Evolutionary conservation across 2,797 vertebrate genomes (phyloP), one percentile per base, ranked within the genome.

Genomic region (Phyllotis vaccarum): DNA sequence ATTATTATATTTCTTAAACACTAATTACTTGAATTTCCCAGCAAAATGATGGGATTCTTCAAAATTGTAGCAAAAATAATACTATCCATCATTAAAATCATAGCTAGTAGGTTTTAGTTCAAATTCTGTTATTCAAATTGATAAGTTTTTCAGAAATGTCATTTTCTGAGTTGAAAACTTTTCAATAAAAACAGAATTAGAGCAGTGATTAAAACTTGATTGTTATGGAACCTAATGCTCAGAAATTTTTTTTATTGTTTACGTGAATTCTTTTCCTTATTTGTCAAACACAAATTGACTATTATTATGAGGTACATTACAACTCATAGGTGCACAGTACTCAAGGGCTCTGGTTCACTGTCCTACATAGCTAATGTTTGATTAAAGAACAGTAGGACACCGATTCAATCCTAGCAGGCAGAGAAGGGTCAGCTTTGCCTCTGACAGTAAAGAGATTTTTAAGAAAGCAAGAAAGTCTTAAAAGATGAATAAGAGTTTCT

Each of bases 121-220:
- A 92, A 86, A 90, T 31, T 91, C n/a, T 95, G 40, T 1, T 31
- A 70, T 68, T 52, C 12, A 75, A 80, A 88, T 83, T 40, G 22
- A 66, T 66, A 89, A 74, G 9, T 62, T 95, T 5, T 19, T 75
- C 27, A 92, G n/a, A 43, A n/a, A 49, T 62, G 21, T 58, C 31
- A 87, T 68, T 94, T 93, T 94, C 34, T 79, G 46, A 92, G 27
- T 83, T 90, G 80, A 83, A 90, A 83, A 68, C 13, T 58, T 92
- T 87, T 86, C 37, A 64, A 34, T 92, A 62, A 92, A 80, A 94
- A 82, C 6, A 87, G 14, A 83, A 68, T 89, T 90, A 90, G 37
- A 40, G 83, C 9, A 86, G 2, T 86, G 40, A 79, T 80, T 89
- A 89, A 76, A 90, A 52, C 43, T 56, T 87, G 29, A 75, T 74